These are phyloP conservation scores for Euspilapteryx auroguttella DNA, from an alignment of 2,888 invertebrate species.

Conservation along the genomic window DNA sequence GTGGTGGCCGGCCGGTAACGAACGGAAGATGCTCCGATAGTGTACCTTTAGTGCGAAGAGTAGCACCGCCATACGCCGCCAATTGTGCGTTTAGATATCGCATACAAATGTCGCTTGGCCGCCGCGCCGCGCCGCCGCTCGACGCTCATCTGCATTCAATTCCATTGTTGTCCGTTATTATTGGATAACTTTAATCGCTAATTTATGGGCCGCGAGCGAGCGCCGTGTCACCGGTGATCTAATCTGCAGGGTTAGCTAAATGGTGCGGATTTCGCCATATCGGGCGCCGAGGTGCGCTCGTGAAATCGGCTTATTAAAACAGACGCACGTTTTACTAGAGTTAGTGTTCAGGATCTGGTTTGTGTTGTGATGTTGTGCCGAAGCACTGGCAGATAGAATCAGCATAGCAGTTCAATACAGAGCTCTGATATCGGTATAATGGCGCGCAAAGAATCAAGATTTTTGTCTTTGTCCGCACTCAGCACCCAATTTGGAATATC, in stretches of 20 bases:
- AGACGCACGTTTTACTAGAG: too few species aligned
- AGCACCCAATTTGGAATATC: slow-evolving; percentile 11
- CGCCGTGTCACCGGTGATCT: slow-evolving; percentile 22
- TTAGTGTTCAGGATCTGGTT: too few species aligned
- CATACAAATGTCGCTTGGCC: slow-evolving; percentile 61
- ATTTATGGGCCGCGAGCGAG: slow-evolving; percentile 41
- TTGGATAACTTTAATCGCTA: slow-evolving; percentile 50
- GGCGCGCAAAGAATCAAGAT: too few species aligned
- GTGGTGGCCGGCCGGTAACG: too few species aligned
- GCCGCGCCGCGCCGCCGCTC: slow-evolving; percentile 14
- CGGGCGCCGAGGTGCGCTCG: too few species aligned
- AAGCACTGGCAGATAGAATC: too few species aligned
- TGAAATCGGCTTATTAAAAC: too few species aligned
- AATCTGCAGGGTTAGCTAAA: slow-evolving; percentile 15
- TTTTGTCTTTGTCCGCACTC: too few species aligned
- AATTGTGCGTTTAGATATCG: slow-evolving; percentile 57
- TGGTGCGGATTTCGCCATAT: slow-evolving; percentile 8
- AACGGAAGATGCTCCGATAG: slow-evolving; percentile 49
- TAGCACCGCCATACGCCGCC: slow-evolving; percentile 56
- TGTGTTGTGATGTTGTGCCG: too few species aligned
- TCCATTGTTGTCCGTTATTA: slow-evolving; percentile 56
- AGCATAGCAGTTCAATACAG: too few species aligned
- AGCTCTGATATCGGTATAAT: too few species aligned
- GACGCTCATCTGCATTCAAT: slow-evolving; percentile 59
- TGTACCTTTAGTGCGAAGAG: slow-evolving; percentile 59